A percentile compares a stretch with the other conserved stretches of the same genome.
phyloP scores from a whole-genome alignment of 2,888 invertebrate species.

The Sinhomidia bicolor region DNA sequence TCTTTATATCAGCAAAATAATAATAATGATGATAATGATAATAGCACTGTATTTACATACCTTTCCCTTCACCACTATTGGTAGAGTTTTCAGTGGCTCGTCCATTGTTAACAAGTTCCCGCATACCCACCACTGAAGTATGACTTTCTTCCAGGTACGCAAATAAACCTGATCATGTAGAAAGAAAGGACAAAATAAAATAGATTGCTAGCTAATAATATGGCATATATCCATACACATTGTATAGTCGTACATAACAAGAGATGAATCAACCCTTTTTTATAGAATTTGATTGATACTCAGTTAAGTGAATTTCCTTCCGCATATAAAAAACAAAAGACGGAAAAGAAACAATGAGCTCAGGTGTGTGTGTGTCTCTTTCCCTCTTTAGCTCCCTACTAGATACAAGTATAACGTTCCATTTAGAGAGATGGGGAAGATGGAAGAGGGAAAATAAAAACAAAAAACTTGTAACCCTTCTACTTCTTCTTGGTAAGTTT shows the following conservation, averaged over 20 bases:
- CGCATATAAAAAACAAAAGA: not conserved
- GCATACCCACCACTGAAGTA: conserved; percentile 96
- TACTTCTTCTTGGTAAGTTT: no score
- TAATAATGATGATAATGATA: no score
- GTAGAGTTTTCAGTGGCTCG: not conserved
- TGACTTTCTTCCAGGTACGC: conserved; percentile 95
- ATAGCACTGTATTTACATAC: not conserved
- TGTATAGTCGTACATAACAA: not conserved
- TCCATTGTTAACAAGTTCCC: conserved; percentile 85
- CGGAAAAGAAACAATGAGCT: not conserved
- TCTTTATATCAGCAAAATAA: no score
- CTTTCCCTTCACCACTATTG: no score
- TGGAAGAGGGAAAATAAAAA: not conserved
- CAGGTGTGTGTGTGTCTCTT: conserved; percentile 15
- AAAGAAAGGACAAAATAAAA: not conserved
- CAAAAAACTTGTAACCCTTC: not conserved
- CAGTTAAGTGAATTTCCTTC: not conserved
- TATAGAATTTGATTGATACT: conserved; percentile 18
- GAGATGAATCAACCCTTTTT: not conserved
- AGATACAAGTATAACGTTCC: not conserved
- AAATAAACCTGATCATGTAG: conserved; percentile 85
- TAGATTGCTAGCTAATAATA: no score
- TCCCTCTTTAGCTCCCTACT: no score
- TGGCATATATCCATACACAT: no score
- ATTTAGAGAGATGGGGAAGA: not conserved